Evolutionary conservation across 2,888 invertebrate species (phyloP).

Genomic region (Philonicus albiceps): DNA sequence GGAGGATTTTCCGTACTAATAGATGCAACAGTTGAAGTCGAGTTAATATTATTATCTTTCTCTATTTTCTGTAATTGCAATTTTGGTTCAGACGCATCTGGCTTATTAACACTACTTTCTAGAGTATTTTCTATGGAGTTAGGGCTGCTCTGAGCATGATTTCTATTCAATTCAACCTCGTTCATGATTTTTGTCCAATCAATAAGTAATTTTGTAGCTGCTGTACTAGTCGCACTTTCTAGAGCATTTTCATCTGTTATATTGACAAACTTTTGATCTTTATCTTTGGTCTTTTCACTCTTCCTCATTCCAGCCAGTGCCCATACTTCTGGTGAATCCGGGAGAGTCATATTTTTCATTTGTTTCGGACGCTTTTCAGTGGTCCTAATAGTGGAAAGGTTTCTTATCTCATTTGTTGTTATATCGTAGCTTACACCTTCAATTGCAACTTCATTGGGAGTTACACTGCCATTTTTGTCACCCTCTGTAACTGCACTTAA

Average conservation of each 20-base stretch:
- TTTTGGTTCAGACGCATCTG: not conserved
- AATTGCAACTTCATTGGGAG: not conserved
- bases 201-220: constrained; percentile 35
- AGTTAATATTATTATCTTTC: constrained; percentile 28
- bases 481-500: constrained; percentile 4
- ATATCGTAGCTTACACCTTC: constrained; percentile 43
- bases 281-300: constrained; percentile 49
- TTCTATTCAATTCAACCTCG: constrained; percentile 48
- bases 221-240: not conserved
- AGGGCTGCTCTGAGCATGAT: constrained; percentile 41
- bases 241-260: constrained; percentile 37
- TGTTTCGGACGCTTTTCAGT: constrained; percentile 7
- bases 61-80: not conserved
- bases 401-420: constrained; percentile 46
- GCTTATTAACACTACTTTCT: constrained; percentile 46
- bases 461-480: not conserved
- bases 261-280: constrained; percentile 46
- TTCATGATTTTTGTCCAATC: constrained; percentile 47
- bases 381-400: constrained; percentile 16
- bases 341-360: constrained; percentile 52
- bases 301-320: constrained; percentile 58
- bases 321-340: constrained; percentile 59
- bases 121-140: constrained; percentile 48
- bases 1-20: not conserved
- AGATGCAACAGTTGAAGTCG: not conserved